Percentiles rank a stretch among this genome's conserved stretches.
Conservation (phyloP, 2,797 vertebrate genomes). For the Echiichthys vipera region DNA sequence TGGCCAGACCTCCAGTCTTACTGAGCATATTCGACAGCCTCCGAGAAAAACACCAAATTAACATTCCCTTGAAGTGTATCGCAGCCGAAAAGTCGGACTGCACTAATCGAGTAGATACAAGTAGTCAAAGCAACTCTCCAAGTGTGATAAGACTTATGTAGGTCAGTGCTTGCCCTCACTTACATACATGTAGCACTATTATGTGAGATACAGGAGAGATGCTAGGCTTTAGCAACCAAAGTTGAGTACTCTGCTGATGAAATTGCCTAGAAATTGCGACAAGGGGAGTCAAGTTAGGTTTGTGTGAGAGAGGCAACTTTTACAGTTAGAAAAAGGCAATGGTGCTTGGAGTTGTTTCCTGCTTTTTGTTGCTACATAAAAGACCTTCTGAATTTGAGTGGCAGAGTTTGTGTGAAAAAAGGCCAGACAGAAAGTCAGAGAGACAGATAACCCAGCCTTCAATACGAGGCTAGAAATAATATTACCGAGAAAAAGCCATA, state of each 20-base stretch:
- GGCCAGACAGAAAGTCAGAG: neutral
- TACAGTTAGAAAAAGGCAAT: neutral
- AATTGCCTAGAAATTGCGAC: conserved; percentile 1
- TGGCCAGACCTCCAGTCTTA: conserved; percentile 31
- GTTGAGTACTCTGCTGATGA: conserved; percentile 16
- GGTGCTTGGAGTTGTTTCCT: neutral
- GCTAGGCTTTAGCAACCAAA: conserved; percentile 15
- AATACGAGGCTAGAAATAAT: neutral
- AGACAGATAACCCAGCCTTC: conserved; percentile 5
- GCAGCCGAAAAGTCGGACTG: neutral
- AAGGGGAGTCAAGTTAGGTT: neutral
- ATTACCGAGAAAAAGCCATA: conserved; percentile 2
- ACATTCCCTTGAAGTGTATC: conserved; percentile 44
- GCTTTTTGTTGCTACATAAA: neutral
- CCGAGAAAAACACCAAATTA: conserved; percentile 36
- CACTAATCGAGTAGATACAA: conserved; percentile 36
- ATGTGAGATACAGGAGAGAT: conserved; percentile 6
- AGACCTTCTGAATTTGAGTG: neutral
- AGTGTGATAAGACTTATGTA: conserved; percentile 32
- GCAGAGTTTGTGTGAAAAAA: neutral
- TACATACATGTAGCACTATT: neutral
- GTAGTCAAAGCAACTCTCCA: conserved; percentile 39
- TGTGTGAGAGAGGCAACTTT: neutral
- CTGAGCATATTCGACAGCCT: conserved; percentile 30
- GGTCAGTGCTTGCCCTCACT: conserved; percentile 12